Conservation (phyloP, 2,113 vertebrate genomes). For the Puma concolor region DNA sequence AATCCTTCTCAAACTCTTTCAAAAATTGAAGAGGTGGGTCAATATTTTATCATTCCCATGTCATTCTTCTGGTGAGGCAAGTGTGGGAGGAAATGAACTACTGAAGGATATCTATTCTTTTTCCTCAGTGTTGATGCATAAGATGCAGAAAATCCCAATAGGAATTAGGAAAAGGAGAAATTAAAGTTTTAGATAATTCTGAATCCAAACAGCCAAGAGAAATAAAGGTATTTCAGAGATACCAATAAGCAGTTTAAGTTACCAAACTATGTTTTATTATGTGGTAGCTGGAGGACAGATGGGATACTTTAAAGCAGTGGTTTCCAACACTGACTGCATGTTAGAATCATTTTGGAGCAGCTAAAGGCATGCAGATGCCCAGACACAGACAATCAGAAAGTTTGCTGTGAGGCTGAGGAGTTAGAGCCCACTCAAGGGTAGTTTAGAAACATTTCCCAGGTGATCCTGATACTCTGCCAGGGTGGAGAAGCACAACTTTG, state of each 20-base stretch:
- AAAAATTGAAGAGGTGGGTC: neutral
- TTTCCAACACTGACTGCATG: neutral
- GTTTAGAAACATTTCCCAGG: neutral
- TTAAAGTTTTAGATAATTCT: constrained; percentile 25
- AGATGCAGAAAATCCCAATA: neutral
- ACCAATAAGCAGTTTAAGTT: neutral
- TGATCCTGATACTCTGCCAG: neutral
- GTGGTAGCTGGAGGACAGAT: neutral
- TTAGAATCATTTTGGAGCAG: neutral
- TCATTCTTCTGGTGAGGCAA: neutral
- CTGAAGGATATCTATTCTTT: neutral
- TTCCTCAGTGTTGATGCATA: neutral
- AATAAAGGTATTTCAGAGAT: neutral
- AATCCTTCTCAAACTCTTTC: neutral
- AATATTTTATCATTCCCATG: neutral
- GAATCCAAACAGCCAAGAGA: neutral
- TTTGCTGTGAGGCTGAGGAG: neutral
- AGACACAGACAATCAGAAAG: neutral
- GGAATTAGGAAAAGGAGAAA: constrained; percentile 15
- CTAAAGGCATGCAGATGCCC: neutral
- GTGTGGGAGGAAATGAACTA: neutral
- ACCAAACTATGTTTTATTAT: neutral
- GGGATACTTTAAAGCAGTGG: neutral
- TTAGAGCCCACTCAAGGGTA: neutral
- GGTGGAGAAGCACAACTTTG: neutral